Conservation (phyloP, 2,888 invertebrate genomes). For the Calameuta filiformis region DNA sequence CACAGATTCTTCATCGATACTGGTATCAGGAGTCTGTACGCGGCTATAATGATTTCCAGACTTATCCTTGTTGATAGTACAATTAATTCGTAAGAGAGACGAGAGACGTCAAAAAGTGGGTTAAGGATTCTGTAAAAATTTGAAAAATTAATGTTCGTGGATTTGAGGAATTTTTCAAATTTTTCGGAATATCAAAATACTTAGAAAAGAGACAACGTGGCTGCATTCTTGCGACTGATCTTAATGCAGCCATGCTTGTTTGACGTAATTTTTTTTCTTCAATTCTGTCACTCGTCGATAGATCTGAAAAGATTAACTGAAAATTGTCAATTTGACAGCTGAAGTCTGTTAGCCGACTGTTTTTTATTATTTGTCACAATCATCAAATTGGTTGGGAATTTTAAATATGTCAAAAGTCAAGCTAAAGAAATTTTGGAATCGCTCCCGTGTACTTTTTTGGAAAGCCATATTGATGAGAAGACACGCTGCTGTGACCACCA, state of each 20-base stretch:
- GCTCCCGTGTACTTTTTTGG: slow-evolving; percentile 28
- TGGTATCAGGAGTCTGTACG: slow-evolving; percentile 61
- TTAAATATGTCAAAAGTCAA: neutral
- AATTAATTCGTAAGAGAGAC: slow-evolving; percentile 37
- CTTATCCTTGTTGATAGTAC: slow-evolving; percentile 45
- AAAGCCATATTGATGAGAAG: slow-evolving; percentile 34
- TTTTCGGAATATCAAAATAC: neutral
- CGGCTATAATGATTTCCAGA: slow-evolving; percentile 46
- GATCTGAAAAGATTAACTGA: neutral
- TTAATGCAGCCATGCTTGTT: neutral
- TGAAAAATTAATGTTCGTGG: neutral
- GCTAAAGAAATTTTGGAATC: neutral
- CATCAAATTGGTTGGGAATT: neutral
- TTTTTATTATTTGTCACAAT: neutral
- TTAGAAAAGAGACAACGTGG: neutral
- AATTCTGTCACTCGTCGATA: neutral
- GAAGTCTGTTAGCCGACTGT: neutral
- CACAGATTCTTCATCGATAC: slow-evolving; percentile 61
- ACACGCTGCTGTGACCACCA: slow-evolving; percentile 19
- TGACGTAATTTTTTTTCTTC: neutral
- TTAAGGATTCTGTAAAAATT: neutral
- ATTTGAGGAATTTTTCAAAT: neutral
- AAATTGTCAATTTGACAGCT: neutral
- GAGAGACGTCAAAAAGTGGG: slow-evolving; percentile 16
- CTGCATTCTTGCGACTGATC: neutral